Percentiles rank a stretch among this genome's conserved stretches.
phyloP scores from a whole-genome alignment of 2,797 vertebrate genomes.

The Molossus molossus region DNA sequence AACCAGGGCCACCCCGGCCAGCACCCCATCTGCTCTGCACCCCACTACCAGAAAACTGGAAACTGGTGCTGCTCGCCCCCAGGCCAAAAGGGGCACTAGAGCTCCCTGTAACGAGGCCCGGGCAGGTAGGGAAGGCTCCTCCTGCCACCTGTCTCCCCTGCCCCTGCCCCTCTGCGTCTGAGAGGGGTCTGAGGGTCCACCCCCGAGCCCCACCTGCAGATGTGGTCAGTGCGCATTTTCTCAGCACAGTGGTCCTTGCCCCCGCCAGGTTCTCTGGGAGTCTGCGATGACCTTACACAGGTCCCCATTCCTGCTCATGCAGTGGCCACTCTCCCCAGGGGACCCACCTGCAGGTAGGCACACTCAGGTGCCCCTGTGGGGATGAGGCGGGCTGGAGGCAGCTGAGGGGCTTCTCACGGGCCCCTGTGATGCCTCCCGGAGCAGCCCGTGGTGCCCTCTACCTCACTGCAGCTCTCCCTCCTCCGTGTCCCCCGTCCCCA shows the following conservation, averaged over 20 bases:
- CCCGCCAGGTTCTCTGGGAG: not conserved
- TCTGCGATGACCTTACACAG: not conserved
- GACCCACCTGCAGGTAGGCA: not conserved
- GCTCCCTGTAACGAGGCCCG: not conserved
- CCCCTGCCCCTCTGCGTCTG: not conserved
- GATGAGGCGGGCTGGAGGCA: not conserved
- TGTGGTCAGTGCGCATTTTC: accelerated
- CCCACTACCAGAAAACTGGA: not conserved
- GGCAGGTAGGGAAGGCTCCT: not conserved
- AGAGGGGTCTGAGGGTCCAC: not conserved
- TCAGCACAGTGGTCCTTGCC: not conserved
- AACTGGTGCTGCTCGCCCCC: not conserved
- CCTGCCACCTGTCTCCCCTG: not conserved
- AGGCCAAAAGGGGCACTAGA: no score
- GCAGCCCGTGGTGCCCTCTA: not conserved
- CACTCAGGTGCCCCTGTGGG: not conserved
- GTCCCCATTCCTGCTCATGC: not conserved
- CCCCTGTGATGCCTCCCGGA: accelerated
- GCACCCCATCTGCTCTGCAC: not conserved
- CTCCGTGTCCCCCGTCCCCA: no score
- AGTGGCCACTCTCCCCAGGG: not conserved
- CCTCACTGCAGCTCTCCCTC: not conserved
- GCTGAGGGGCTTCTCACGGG: not conserved
- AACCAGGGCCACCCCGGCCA: not conserved
- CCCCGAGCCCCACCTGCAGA: not conserved